phyloP scores from a whole-genome alignment of 2,888 invertebrate genomes.

The Scaeva pyrastri region DNA sequence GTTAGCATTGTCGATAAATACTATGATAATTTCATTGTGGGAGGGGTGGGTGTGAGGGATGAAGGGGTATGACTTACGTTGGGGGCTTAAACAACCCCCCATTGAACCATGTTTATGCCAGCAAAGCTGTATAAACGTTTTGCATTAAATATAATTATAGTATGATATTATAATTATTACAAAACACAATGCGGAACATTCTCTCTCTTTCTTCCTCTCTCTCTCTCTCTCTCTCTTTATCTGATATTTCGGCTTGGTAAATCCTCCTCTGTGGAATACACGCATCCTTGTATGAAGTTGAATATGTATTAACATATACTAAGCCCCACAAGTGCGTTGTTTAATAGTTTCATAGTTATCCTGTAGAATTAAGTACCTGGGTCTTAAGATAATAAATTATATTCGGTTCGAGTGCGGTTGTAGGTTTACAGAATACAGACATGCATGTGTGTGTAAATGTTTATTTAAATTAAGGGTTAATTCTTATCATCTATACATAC shows the following conservation, averaged over 20 bases:
- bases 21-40: not conserved
- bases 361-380: conserved; percentile 33
- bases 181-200: conserved; percentile 28
- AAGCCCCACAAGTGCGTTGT: conserved; percentile 15
- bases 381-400: conserved; percentile 46
- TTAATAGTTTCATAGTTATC: conserved; percentile 36
- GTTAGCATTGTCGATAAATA: conserved; percentile 1
- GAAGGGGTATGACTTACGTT: conserved; percentile 5
- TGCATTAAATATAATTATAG: conserved; percentile 57
- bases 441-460: not conserved
- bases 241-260: not conserved
- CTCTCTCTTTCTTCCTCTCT: no score
- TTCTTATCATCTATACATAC: not conserved
- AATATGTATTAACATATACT: conserved; percentile 1
- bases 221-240: not conserved
- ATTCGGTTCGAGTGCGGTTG: not conserved
- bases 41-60: no score
- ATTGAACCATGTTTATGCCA: conserved; percentile 9
- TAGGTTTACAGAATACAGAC: not conserved
- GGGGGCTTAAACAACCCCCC: conserved; percentile 13
- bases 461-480: conserved; percentile 10
- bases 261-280: not conserved
- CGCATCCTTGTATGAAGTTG: not conserved
- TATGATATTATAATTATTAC: conserved; percentile 39
- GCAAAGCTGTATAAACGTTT: conserved; percentile 6